These are phyloP conservation scores for Acrocera orbiculus DNA, from an alignment of 2,888 invertebrate species.

Conservation along the genomic window DNA sequence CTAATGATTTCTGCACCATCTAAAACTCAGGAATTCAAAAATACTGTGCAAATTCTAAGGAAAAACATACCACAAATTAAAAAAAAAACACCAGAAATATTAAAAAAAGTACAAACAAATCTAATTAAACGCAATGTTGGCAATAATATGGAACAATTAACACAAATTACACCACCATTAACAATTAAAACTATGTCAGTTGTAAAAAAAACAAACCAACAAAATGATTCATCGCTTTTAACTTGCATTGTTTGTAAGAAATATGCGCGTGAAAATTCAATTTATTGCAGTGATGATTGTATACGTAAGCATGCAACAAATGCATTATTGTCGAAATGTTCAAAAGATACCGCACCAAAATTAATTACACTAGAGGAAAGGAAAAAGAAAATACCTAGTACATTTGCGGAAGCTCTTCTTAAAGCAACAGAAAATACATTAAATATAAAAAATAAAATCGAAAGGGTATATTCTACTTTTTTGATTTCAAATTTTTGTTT, in stretches of 20 bases:
- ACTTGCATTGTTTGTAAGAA: constrained; percentile 63
- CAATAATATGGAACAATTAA: too few species aligned
- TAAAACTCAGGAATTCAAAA: too few species aligned
- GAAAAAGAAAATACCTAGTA: constrained; percentile 24
- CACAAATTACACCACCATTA: too few species aligned
- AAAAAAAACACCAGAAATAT: neutral
- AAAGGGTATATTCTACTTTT: constrained; percentile 18
- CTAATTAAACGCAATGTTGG: too few species aligned
- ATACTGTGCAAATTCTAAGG: too few species aligned
- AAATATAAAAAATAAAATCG: constrained; percentile 21
- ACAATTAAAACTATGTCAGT: too few species aligned
- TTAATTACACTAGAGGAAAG: constrained; percentile 15
- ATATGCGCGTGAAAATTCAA: constrained; percentile 56
- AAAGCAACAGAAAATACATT: constrained; percentile 19
- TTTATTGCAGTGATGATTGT: constrained; percentile 80
- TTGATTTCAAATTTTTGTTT: neutral
- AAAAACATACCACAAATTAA: neutral
- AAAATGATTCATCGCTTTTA: neutral
- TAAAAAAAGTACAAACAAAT: neutral
- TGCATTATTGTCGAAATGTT: constrained; percentile 25
- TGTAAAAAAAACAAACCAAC: too few species aligned
- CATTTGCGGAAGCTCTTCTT: constrained; percentile 27
- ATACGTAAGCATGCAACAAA: constrained; percentile 70
- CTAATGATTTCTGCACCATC: neutral
- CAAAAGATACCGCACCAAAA: constrained; percentile 17